Evolutionary conservation across 2,797 vertebrate genomes (phyloP).

Genomic region (Oreortyx pictus): DNA sequence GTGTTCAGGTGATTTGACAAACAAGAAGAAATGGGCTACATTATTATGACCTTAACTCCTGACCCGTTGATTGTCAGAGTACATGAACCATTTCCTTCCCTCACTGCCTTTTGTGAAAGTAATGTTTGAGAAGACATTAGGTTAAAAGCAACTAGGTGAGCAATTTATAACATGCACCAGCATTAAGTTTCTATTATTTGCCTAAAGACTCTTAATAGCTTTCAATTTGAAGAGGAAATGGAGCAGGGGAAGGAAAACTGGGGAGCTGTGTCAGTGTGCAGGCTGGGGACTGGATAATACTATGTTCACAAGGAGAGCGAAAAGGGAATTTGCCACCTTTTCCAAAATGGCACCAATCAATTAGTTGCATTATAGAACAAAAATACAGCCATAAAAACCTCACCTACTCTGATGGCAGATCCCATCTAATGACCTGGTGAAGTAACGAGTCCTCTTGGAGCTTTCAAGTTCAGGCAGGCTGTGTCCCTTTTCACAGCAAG

Average conservation of each 20-base stretch:
- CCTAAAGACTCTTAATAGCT: conserved; percentile 71
- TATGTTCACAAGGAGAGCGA: background rate
- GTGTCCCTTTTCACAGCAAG: background rate
- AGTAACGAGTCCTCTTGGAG: background rate
- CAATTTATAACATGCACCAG: conserved; percentile 57
- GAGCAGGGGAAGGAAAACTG: conserved; percentile 58
- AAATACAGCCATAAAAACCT: background rate
- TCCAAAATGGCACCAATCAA: background rate
- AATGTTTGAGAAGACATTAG: conserved; percentile 46
- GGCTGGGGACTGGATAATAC: background rate
- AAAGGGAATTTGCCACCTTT: background rate
- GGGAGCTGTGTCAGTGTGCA: conserved; percentile 53
- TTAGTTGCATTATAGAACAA: background rate
- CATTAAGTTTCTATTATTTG: conserved; percentile 68
- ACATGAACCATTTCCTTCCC: conserved; percentile 60
- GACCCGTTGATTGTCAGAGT: background rate
- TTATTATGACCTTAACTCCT: conserved; percentile 52
- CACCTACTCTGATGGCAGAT: background rate
- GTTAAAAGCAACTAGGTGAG: conserved; percentile 53
- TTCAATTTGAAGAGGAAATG: conserved; percentile 76
- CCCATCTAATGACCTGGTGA: background rate
- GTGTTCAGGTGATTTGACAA: conserved; percentile 29
- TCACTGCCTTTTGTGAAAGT: background rate
- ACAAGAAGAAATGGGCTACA: conserved; percentile 33
- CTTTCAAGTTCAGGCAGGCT: background rate